phyloP scores from a whole-genome alignment of 2,888 invertebrate species.

The Clanis bilineata region DNA sequence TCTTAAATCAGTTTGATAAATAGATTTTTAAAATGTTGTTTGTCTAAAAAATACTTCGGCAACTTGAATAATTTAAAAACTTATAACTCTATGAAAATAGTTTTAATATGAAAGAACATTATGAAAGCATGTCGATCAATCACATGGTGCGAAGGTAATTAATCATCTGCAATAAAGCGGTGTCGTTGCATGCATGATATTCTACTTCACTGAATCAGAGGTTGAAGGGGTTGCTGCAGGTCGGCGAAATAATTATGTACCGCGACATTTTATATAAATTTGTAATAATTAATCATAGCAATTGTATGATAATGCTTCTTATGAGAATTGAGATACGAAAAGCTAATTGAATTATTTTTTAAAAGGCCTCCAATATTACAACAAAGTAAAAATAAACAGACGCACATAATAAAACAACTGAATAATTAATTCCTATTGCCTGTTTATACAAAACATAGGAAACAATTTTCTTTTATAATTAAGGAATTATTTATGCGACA shows the following conservation, averaged over 20 bases:
- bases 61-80: constrained; percentile 43
- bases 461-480: constrained; percentile 19
- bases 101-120: constrained; percentile 37
- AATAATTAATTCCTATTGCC: constrained; percentile 16
- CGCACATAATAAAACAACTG: constrained; percentile 15
- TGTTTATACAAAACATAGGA: constrained; percentile 13
- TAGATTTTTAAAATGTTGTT: constrained; percentile 65
- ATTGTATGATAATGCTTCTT: background rate
- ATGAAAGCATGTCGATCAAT: constrained; percentile 66
- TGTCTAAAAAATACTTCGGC: constrained; percentile 44
- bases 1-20: constrained; percentile 64
- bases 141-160: constrained; percentile 61
- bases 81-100: constrained; percentile 40
- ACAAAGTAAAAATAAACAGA: background rate
- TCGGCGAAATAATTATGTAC: constrained; percentile 29
- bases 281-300: constrained; percentile 43
- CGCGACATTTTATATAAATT: constrained; percentile 33
- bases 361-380: background rate
- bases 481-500: constrained; percentile 10
- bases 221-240: constrained; percentile 47
- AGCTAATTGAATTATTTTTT: background rate
- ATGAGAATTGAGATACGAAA: background rate
- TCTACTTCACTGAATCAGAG: constrained; percentile 33
- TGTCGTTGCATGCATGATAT: constrained; percentile 43
- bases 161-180: constrained; percentile 54